Conservation (phyloP, 2,113 vertebrate species). For the Dryoscopus gambensis region DNA sequence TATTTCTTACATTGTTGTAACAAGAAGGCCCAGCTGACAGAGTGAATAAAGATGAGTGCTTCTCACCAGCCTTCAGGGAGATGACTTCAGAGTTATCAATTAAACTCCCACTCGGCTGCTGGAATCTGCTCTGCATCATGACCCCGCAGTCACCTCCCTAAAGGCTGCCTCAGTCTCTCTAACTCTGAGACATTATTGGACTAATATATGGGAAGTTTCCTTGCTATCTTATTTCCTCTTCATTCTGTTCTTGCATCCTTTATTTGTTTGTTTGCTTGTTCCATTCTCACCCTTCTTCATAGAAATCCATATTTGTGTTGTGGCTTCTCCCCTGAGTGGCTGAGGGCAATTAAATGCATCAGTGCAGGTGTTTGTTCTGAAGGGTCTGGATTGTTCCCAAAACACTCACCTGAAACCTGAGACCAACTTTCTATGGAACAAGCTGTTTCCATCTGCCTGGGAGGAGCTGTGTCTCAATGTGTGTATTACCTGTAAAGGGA, state of each 20-base stretch:
- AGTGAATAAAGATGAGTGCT: background rate
- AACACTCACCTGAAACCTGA: background rate
- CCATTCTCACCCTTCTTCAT: background rate
- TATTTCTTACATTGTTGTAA: background rate
- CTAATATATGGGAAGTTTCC: background rate
- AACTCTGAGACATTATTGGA: background rate
- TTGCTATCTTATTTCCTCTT: background rate
- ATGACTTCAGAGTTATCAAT: background rate
- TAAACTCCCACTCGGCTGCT: background rate
- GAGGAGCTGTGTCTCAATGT: background rate
- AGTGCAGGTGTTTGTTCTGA: background rate
- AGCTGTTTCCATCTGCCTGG: background rate
- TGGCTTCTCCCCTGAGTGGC: background rate
- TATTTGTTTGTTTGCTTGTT: background rate
- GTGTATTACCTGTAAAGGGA: background rate
- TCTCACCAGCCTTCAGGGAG: background rate
- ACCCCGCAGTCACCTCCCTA: background rate
- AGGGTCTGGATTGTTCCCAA: background rate
- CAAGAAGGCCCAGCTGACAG: background rate
- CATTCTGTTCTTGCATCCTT: background rate
- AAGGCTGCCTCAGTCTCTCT: background rate
- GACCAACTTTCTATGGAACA: background rate
- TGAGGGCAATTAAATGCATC: background rate
- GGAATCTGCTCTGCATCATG: background rate
- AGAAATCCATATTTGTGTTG: background rate